Conservation (phyloP, 1,140 invertebrate genomes). For the Globodera ellingtonae region DNA sequence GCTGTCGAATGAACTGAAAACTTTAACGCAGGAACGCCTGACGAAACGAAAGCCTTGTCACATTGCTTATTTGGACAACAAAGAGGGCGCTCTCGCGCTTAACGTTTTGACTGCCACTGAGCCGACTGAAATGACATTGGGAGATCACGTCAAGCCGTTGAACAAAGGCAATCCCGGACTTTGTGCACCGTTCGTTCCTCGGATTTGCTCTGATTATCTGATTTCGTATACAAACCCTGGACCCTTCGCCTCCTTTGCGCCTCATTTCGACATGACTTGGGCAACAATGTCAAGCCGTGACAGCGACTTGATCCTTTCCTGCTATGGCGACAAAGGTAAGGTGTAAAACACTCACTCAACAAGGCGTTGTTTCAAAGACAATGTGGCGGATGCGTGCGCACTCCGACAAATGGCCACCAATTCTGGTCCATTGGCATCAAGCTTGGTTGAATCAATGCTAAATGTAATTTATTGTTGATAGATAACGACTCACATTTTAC, state of each 20-base stretch:
- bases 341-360: too few relatives aligned
- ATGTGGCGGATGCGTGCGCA: constrained; percentile 79
- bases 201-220: constrained; percentile 29
- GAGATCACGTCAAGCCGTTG: constrained; percentile 41
- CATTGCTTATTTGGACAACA: constrained; percentile 47
- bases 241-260: constrained; percentile 90
- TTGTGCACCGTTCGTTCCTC: constrained; percentile 28
- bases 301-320: constrained; percentile 83
- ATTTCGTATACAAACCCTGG: constrained; percentile 78
- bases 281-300: constrained; percentile 89
- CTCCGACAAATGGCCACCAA: constrained; percentile 50
- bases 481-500: neutral
- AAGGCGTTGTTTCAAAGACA: constrained; percentile 66
- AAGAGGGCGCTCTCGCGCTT: constrained; percentile 46
- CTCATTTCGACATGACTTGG: constrained; percentile 90
- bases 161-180: constrained; percentile 46
- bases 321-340: constrained; percentile 78
- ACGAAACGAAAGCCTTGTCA: constrained; percentile 40
- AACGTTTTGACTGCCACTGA: constrained; percentile 32
- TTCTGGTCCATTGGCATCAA: neutral
- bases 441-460: constrained; percentile 14
- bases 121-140: constrained; percentile 30
- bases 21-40: constrained; percentile 28
- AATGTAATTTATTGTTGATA: constrained; percentile 7
- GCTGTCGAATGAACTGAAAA: too few relatives aligned